Evolutionary conservation across 2,888 invertebrate species (phyloP), one percentile per base, ranked within the genome.

Genomic region (Eristalis pertinax): DNA sequence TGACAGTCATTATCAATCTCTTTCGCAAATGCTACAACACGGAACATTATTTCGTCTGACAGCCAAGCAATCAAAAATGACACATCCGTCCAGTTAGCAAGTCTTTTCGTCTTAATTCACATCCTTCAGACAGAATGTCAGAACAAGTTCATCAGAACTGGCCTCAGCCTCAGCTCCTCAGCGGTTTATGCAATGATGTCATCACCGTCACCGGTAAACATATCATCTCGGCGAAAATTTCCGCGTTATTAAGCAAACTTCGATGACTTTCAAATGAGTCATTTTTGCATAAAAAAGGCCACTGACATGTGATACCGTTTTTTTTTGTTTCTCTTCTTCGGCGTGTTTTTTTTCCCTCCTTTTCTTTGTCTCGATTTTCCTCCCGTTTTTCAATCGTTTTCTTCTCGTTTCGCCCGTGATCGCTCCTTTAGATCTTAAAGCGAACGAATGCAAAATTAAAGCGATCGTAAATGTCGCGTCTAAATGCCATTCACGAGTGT

Each of bases 401-500:
- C 58, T 24, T 64, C 15, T 22, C 65, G 24, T 65, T 38, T 65
- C 32, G 15, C 11, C n/a, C 13, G 41, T 4, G 62, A 72, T 85
- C 35, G 56, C 63, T 70, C 76, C 76, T 76, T 63, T 24, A 58
- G 41, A 70, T 68, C 63, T 73, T 11, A 24, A 32, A 56, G 76
- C 72, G 43, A 81, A 76, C 73, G 43, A 81, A 76, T 77, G 76
- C 63, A 68, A 81, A 84, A 72, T 72, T 35, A 56, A 72, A 65
- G 67, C 74, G 64, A 74, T 75, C 35, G 73, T 35, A 81, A 81
- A 73, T 72, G 67, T 73, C 76, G 58, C 76, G n/a, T 73, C 63
- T 50, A 85, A 85, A 85, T 85, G 81, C 76, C 84, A 85, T 73
- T 77, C 72, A 41, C 75, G 15, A 84, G 72, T 84, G 81, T 81